Evolutionary conservation across 2,113 vertebrate genomes (phyloP), one percentile per base, ranked within the genome.

Genomic region (Zosterops hypoxanthus): DNA sequence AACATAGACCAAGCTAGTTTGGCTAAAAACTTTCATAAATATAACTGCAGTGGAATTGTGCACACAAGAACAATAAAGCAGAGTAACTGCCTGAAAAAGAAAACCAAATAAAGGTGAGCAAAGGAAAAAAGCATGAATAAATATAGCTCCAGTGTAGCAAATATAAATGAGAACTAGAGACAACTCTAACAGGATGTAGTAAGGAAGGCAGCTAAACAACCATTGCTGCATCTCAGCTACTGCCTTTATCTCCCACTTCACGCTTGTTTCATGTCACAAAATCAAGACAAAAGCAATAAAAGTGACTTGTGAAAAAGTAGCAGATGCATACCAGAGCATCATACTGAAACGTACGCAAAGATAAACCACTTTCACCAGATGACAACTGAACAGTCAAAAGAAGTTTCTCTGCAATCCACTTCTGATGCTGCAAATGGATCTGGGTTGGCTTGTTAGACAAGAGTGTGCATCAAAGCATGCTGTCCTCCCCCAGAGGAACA

Each of bases 51-150:
- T 63, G 19, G 64, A 76, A 91, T 44, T n/a, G 59, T 69, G 69
- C 50, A 91, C 57, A 60, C 23, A 88, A 92, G 50, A 97, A 86
- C 77, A 95, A 84, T 95, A 97, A 90, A 96, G 92, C 39, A 90
- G 64, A 96, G 21, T 59, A 77, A 73, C 52, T 80, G 64, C 64
- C 78, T 76, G 80, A 44, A 83, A 91, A 57, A 53, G 22, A 93
- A 63, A 86, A 56, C 4, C 31, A 60, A 42, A 78, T 56, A 90
- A 90, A 84, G 49, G 69, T 82, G 86, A 90, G 81, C 56, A 88
- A 90, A 95, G 72, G 65, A 64, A 83, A 73, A 72, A 77, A 68
- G 11, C 23, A 68, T 53, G 20, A 90, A 78, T 81, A 83, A 71
- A 78, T 29, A 29, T 64, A 81, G 86, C 69, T 33, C 44, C 82